Percentiles rank a stretch among this genome's conserved stretches.
phyloP scores from a whole-genome alignment of 2,797 vertebrate species.

The Galago senegalensis region DNA sequence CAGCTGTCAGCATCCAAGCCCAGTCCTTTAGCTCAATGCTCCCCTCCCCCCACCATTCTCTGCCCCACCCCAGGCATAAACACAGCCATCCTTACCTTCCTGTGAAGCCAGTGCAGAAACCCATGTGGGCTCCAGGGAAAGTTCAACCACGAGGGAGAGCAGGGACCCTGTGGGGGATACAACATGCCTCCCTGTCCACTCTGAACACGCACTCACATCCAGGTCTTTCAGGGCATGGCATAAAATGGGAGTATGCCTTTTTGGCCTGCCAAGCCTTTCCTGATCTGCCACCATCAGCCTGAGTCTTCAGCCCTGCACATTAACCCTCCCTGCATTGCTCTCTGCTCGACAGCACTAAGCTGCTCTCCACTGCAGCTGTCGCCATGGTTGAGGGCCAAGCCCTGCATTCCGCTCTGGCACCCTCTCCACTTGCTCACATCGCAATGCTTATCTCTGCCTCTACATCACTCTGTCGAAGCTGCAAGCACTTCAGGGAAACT shows the following conservation, averaged over 20 bases:
- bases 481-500: not conserved
- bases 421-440: too few species aligned
- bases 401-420: not conserved
- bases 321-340: not conserved
- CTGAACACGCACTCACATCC: not conserved
- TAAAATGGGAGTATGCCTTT: not conserved
- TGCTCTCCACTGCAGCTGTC: not conserved
- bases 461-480: not conserved
- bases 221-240: not conserved
- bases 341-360: not conserved
- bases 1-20: not conserved
- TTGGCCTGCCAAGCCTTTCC: not conserved
- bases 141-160: not conserved
- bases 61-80: accelerated
- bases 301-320: not conserved
- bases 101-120: not conserved
- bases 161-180: not conserved
- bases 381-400: not conserved
- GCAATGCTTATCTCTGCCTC: not conserved
- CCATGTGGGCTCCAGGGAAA: accelerated
- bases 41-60: too few species aligned
- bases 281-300: not conserved
- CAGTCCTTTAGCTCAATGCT: accelerated
- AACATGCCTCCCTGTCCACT: not conserved
- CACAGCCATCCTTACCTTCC: not conserved